These are phyloP conservation scores for Arion vulgaris DNA, from an alignment of 1,140 invertebrate species.

Conservation along the genomic window DNA sequence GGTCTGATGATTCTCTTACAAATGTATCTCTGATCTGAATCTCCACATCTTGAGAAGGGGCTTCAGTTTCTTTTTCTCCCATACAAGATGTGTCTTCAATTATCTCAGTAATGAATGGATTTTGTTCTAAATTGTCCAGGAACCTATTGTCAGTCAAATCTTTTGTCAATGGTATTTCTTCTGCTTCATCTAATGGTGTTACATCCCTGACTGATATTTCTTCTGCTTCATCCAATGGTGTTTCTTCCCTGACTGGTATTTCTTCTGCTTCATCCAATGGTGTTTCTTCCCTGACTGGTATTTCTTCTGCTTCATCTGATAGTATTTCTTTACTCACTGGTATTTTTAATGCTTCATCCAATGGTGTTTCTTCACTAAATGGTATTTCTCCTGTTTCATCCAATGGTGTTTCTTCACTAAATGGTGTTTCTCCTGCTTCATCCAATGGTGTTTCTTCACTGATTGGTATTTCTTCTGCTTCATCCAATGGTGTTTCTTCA, in stretches of 20 bases:
- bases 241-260: not conserved
- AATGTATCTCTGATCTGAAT: too few species aligned
- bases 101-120: too few species aligned
- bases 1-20: too few species aligned
- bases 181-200: conserved; percentile 20
- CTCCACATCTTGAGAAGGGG: too few species aligned
- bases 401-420: not conserved
- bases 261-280: not conserved
- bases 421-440: conserved; percentile 33
- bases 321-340: conserved; percentile 33
- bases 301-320: conserved; percentile 41
- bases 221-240: not conserved
- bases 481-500: conserved; percentile 29
- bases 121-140: too few species aligned
- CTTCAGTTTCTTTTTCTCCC: too few species aligned
- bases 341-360: not conserved
- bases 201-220: conserved; percentile 28
- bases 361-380: conserved; percentile 12
- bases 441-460: not conserved
- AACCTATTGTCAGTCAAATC: too few species aligned
- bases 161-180: not conserved
- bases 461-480: conserved; percentile 31
- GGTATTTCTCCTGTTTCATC: conserved; percentile 2
- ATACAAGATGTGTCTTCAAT: too few species aligned
- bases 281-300: conserved; percentile 27